phyloP scores from a whole-genome alignment of 2,888 invertebrate genomes.

The Drosophila colorata region DNA sequence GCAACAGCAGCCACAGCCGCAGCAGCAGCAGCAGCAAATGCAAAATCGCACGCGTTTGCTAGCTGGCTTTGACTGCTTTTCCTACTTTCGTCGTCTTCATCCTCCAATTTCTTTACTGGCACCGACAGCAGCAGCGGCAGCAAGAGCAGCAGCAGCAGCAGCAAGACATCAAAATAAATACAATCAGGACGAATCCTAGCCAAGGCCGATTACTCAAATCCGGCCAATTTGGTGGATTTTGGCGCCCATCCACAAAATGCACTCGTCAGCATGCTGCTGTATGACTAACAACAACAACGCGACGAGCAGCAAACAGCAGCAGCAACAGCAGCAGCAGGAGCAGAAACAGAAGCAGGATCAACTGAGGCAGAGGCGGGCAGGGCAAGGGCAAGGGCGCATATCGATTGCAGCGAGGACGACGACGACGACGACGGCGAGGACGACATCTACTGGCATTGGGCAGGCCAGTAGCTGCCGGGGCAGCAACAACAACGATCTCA shows the following conservation, averaged over 20 bases:
- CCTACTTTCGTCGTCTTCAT: slow-evolving; percentile 21
- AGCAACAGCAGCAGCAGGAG: slow-evolving; percentile 25
- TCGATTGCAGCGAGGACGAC: background rate
- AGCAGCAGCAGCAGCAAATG: slow-evolving; percentile 34
- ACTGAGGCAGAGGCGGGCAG: slow-evolving; percentile 12
- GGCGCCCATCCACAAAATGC: slow-evolving; percentile 80
- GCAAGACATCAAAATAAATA: slow-evolving; percentile 5
- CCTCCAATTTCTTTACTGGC: slow-evolving; percentile 29
- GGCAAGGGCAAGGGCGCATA: slow-evolving; percentile 19
- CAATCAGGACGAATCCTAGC: slow-evolving; percentile 38
- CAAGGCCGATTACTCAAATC: slow-evolving; percentile 60
- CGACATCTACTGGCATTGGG: slow-evolving; percentile 39
- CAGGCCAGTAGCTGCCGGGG: slow-evolving; percentile 45
- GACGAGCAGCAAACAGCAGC: slow-evolving; percentile 23
- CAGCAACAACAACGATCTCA: slow-evolving; percentile 69
- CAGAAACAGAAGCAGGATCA: slow-evolving; percentile 21
- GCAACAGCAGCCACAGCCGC: slow-evolving; percentile 8
- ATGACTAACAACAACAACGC: slow-evolving; percentile 62
- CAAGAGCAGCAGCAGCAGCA: slow-evolving; percentile 23
- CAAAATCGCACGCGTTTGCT: slow-evolving; percentile 40
- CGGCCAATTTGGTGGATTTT: slow-evolving; percentile 65
- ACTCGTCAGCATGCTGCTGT: slow-evolving; percentile 77
- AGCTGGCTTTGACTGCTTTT: slow-evolving; percentile 31
- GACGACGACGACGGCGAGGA: slow-evolving; percentile 14
- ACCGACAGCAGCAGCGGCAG: slow-evolving; percentile 27